A percentile compares a stretch with the other conserved stretches of the same genome.
Evolutionary conservation across 2,113 vertebrate species (phyloP).

Genomic region (Rousettus leschenaultii): DNA sequence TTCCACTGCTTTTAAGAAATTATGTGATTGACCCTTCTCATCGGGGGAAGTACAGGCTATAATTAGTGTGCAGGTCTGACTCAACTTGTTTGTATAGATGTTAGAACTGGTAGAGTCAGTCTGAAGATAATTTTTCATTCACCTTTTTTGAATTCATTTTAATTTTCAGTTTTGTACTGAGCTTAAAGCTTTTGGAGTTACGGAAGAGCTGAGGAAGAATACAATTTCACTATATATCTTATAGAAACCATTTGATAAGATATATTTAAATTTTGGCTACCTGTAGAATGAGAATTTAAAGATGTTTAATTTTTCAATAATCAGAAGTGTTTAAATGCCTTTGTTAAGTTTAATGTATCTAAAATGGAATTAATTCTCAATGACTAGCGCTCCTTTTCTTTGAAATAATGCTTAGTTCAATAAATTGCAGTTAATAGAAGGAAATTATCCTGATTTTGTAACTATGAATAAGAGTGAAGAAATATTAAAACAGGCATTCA

Average conservation of each 20-base stretch:
- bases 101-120: background rate
- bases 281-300: slow-evolving; percentile 32
- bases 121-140: slow-evolving; percentile 23
- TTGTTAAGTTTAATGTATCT: slow-evolving; percentile 52
- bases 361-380: slow-evolving; percentile 58
- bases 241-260: slow-evolving; percentile 16
- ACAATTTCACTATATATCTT: background rate
- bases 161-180: background rate
- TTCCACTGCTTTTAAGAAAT: background rate
- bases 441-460: slow-evolving; percentile 38
- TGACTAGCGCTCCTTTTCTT: slow-evolving; percentile 38
- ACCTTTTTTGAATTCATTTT: slow-evolving; percentile 17
- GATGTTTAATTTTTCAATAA: slow-evolving; percentile 58
- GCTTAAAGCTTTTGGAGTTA: background rate
- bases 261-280: slow-evolving; percentile 32
- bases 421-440: slow-evolving; percentile 62
- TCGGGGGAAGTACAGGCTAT: background rate
- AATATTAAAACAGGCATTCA: slow-evolving; percentile 37
- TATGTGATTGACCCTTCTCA: background rate
- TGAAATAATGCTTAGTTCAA: slow-evolving; percentile 50
- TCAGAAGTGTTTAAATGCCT: slow-evolving; percentile 51
- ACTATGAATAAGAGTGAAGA: slow-evolving; percentile 43
- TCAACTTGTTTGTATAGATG: background rate
- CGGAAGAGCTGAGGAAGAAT: background rate
- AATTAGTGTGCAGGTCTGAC: background rate